phyloP scores from a whole-genome alignment of 1,140 invertebrate genomes.

The Eurosta solidaginis region DNA sequence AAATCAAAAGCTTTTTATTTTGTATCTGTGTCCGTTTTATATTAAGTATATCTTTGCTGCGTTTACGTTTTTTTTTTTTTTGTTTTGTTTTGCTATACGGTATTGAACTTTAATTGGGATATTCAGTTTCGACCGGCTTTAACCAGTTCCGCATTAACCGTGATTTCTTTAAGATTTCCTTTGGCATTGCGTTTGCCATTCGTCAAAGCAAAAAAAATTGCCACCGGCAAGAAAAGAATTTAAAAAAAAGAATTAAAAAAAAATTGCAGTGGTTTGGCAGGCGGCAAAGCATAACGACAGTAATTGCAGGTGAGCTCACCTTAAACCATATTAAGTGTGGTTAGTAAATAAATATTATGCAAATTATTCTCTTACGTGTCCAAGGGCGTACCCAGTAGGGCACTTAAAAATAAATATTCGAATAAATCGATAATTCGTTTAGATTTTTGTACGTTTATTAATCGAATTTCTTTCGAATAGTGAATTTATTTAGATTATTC shows the following conservation, averaged over 20 bases:
- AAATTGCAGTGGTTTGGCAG: not conserved
- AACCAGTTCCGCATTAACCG: constrained; percentile 1
- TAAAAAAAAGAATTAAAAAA: not conserved
- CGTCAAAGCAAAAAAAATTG: not conserved
- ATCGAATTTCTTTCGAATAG: too few relatives aligned
- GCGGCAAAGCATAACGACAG: not conserved
- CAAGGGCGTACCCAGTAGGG: too few relatives aligned
- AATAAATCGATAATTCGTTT: too few relatives aligned
- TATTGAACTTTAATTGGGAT: not conserved
- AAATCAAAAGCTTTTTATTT: too few relatives aligned
- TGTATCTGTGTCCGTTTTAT: too few relatives aligned
- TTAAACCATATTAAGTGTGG: not conserved
- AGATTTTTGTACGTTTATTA: too few relatives aligned
- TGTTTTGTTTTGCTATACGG: not conserved
- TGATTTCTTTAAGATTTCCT: not conserved
- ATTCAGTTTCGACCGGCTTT: constrained; percentile 7
- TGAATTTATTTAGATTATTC: too few relatives aligned
- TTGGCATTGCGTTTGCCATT: not conserved
- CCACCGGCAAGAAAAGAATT: constrained; percentile 5
- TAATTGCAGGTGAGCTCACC: not conserved
- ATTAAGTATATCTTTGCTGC: too few relatives aligned
- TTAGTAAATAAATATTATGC: not conserved
- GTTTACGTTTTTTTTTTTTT: too few relatives aligned
- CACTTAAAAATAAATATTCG: too few relatives aligned
- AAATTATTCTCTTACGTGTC: too few relatives aligned